Base-by-base conservation (phyloP, 2,797 vertebrate species). In the Pteropus rufus region DNA sequence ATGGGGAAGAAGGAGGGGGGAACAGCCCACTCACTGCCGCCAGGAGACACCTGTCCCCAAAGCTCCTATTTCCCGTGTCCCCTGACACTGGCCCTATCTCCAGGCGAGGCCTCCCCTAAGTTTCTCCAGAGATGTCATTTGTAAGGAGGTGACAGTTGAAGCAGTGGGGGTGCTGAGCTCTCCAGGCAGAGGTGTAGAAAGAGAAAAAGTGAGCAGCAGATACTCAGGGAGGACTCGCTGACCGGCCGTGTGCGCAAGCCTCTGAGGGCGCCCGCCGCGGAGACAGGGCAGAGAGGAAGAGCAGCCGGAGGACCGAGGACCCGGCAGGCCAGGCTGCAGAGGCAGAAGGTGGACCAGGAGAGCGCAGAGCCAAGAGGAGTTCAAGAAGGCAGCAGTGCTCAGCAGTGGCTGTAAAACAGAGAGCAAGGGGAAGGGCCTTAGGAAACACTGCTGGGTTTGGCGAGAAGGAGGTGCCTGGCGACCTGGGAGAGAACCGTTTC, bases 391-490 rank as follows among this genome's bases (percentile, higher is more conserved):
- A 60, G 91, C 94, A 81, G 87, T 4, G 91, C 65, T 87, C 85
- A 31, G 5, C 92, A 93, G 94, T 16, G 89, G 92, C 90, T 94
- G 96, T 62, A 96, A 95, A 95, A 96, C 93, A 93, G 82, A 94
- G 67, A 73, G 81, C 54, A 1, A 86, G 73, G 85, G 83, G 80
- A 92, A 4, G 1, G 73, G 87, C 34, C 92, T 64, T n/a, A 86
- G 96, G 18, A 41, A 89, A 49, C 18, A 18, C 85, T 62, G 60
- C 0, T 5, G 12, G 69, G 65, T 41, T 54, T 52, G 96, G 86
- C 75, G 49, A 49, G 83, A 11, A 54, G 56, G 80, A 84, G 89
- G 49, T 69, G 97, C 83, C 69, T 93, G 90, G 29, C 6, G 39
- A 91, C 97, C 96, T 80, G 58, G 56, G 92, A 92, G 92, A 96